Base-by-base conservation (phyloP, 2,888 invertebrate genomes). In the Andrena bicolor region DNA sequence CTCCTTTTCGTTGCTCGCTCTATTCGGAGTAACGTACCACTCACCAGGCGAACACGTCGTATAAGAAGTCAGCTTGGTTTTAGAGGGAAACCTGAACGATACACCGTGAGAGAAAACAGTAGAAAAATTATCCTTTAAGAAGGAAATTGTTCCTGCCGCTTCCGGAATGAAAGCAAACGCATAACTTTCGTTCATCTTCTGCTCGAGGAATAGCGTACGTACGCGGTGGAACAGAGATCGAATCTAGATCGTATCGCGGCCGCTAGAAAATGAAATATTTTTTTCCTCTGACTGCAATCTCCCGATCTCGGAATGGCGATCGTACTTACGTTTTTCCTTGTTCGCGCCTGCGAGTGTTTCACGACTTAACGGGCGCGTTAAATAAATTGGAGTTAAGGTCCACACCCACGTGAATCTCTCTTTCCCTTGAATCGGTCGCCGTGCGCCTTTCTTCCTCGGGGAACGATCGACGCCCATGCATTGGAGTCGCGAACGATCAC, bases 381-480 rank as follows among this genome's bases (percentile, higher is more conserved):
- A 83, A 77, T 75, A 56, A 84, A 80, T 80, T 68, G 26, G 75
- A 75, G 66, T 73, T 72, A 75, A 53, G 48, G 58, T 64, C 35
- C 41, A 73, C 85, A 82, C 80, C 85, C 73, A 84, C 77, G 65
- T 48, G 69, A 60, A 68, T 63, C 60, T 70, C 60, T 76, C 63
- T 77, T 71, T 86, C 72, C 70, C 80, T 53, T 74, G 53, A 51
- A 32, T 72, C 71, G 65, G 35, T 60, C 61, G 35, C 41, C 41
- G 26, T 26, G 41, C 61, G 49, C 65, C 69, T 66, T 63, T 70
- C 69, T 70, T 23, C 28, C 49, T 51, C 49, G 20, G 20, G 23
- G 51, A 68, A 81, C 71, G 60, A 58, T 77, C 68, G 63, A 87
- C 87, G 86, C 84, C 89, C 86, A 87, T 84, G 68, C 81, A 68